Conservation (phyloP, 2,888 invertebrate species). For the Allolobophora icterica region DNA sequence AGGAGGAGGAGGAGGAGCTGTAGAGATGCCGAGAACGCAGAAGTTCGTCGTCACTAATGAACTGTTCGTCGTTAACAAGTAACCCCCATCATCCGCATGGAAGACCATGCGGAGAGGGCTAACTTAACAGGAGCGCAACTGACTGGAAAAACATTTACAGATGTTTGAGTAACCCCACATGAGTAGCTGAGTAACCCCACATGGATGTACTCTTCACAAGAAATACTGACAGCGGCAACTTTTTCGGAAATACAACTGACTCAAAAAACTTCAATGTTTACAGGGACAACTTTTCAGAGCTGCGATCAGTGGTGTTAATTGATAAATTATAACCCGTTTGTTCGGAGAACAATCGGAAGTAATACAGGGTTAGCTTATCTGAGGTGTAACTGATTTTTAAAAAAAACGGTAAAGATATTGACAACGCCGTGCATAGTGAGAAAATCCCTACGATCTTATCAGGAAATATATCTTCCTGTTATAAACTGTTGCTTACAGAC, state of each 20-base stretch:
- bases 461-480: not conserved
- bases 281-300: too few relatives aligned
- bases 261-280: too few relatives aligned
- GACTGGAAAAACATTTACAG: too few relatives aligned
- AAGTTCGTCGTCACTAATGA: not conserved
- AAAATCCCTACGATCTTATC: not conserved
- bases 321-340: not conserved
- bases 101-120: too few relatives aligned
- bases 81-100: too few relatives aligned
- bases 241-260: too few relatives aligned
- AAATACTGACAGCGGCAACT: too few relatives aligned
- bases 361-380: not conserved
- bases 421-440: not conserved
- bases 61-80: conserved; percentile 12
- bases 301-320: not conserved
- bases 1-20: not conserved
- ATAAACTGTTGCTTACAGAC: not conserved
- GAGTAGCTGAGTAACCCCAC: too few relatives aligned
- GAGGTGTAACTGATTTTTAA: not conserved
- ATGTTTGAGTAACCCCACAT: too few relatives aligned
- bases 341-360: not conserved
- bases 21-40: not conserved
- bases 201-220: too few relatives aligned
- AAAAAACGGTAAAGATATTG: not conserved
- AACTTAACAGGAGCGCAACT: too few relatives aligned